Evolutionary conservation across 2,113 vertebrate species (phyloP).

Genomic region (Numida meleagris): DNA sequence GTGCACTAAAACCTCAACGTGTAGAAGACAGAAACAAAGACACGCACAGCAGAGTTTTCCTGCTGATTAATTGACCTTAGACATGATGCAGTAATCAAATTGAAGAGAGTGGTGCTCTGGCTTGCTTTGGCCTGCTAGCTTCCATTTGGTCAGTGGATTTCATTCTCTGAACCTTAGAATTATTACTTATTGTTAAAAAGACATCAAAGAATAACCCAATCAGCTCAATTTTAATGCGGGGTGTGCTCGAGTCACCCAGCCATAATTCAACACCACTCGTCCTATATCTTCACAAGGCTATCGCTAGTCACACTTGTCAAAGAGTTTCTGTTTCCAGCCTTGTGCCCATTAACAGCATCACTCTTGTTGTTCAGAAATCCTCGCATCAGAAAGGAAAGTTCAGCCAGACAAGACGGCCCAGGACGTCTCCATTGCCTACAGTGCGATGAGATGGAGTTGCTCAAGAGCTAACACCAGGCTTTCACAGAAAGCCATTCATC

Average conservation of each 20-base stretch:
- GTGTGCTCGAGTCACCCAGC: not conserved
- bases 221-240: not conserved
- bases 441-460: not conserved
- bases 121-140: not conserved
- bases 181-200: not conserved
- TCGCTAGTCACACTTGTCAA: not conserved
- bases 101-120: not conserved
- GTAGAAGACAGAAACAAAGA: not conserved
- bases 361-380: not conserved
- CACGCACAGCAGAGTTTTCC: not conserved
- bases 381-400: not conserved
- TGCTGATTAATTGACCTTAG: not conserved
- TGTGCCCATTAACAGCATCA: not conserved
- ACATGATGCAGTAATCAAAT: not conserved
- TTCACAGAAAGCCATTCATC: not conserved
- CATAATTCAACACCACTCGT: not conserved
- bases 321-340: not conserved
- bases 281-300: not conserved
- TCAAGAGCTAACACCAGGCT: not conserved
- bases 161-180: not conserved
- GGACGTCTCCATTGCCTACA: not conserved
- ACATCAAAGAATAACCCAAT: not conserved
- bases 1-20: rapidly evolving
- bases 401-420: not conserved
- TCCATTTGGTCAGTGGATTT: not conserved